Evolutionary conservation across 2,797 vertebrate genomes (phyloP), one percentile per base, ranked within the genome.

Genomic region (Sebastiscus albofasciatus): DNA sequence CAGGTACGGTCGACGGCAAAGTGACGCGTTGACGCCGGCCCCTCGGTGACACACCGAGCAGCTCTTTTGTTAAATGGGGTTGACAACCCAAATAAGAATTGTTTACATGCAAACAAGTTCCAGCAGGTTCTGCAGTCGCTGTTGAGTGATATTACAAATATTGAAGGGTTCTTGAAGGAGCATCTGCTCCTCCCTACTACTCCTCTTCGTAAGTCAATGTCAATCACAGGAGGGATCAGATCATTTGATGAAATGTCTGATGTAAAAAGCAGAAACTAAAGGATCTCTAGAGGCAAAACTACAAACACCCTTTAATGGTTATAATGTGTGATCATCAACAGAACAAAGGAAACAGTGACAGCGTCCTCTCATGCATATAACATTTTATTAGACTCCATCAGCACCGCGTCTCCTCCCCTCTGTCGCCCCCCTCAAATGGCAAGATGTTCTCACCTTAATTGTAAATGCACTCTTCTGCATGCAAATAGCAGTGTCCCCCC

Each of bases 1-100:
- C 93, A 94, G 90, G 91, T 91, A 76, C 12, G 79, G 87, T 80
- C 67, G 82, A 89, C 67, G 27, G 85, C 65, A 81, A 89, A 89
- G 87, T 87, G 90, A 91, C 91, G 83, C 4, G 71, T 75, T 83
- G 85, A 79, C 54, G 42, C 59, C 76, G 13, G 72, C 61, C 73
- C 79, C 75, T 86, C 69, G 6, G 85, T 80, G 84, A 88, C 80
- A 72, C 79, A 6, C 8, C 65, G 74, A 78, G 86, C 74, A 22
- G 55, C 66, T 84, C 76, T 68, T 79, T 72, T 86, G 76, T 88
- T 85, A 86, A 91, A 87, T 60, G 75, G 67, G 73, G 60, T 75
- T 87, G 85, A 91, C 85, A 86, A 84, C 74, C 72, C 76, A 85
- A 89, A 92, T 91, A 86, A 69, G 75, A 87, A 78, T 83, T 84